Conservation (phyloP, 1,140 invertebrate genomes). For the Brachionus angularis region DNA sequence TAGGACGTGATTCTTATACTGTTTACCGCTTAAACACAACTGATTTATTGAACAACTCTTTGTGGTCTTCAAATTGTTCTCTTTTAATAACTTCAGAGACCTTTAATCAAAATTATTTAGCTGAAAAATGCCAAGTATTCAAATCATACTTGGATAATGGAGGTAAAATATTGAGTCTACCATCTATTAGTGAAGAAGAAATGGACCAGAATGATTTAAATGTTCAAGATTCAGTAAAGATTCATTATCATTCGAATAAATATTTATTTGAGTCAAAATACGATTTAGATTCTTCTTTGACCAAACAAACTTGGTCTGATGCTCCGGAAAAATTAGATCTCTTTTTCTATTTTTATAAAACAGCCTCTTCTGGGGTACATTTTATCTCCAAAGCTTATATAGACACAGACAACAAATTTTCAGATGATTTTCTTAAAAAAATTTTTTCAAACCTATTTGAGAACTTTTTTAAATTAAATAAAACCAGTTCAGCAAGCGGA, state of each 20-base stretch:
- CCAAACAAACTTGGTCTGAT: background rate
- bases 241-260: background rate
- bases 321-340: background rate
- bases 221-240: background rate
- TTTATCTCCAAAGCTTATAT: conserved; percentile 23
- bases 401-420: background rate
- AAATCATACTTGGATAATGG: background rate
- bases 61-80: conserved; percentile 2
- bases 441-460: background rate
- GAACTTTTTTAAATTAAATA: conserved; percentile 1
- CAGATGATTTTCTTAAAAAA: background rate
- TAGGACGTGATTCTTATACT: conserved; percentile 14
- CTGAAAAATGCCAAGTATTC: too few relatives aligned
- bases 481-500: background rate
- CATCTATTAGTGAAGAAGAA: background rate
- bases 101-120: too few relatives aligned
- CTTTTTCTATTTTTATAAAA: background rate
- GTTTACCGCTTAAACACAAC: background rate
- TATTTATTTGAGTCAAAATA: conserved; percentile 23
- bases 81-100: background rate
- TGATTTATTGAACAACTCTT: background rate
- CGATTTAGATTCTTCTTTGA: background rate
- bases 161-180: conserved; percentile 26
- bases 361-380: background rate
- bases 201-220: background rate